phyloP scores from a whole-genome alignment of 53 echinoderm and acorn worm genomes.

The Temnopleurus reevesii region DNA sequence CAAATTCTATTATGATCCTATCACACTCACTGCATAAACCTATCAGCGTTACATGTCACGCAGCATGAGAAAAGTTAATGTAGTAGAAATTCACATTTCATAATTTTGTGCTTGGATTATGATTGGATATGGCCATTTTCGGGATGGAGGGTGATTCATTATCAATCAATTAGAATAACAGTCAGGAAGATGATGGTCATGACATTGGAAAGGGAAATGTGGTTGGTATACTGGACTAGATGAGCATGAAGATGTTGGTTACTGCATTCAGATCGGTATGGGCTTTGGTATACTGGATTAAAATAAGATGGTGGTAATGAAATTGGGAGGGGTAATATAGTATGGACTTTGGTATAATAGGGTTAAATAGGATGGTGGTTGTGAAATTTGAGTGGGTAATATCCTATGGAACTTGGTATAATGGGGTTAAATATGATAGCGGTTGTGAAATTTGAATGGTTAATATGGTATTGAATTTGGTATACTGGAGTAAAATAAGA shows the following conservation, averaged over 20 bases:
- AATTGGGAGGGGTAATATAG: not conserved
- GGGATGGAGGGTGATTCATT: not conserved
- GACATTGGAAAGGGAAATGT: not conserved
- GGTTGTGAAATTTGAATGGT: too few relatives aligned
- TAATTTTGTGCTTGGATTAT: not conserved
- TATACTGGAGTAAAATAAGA: too few relatives aligned
- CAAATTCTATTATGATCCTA: too few relatives aligned
- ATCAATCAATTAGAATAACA: not conserved
- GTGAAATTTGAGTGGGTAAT: not conserved
- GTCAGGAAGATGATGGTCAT: not conserved
- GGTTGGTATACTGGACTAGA: not conserved
- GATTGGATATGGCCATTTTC: not conserved
- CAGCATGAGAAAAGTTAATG: not conserved
- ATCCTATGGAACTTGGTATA: too few relatives aligned
- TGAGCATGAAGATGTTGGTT: not conserved
- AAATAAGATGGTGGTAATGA: too few relatives aligned
- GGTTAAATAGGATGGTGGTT: not conserved
- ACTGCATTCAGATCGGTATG: not conserved
- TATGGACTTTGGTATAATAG: not conserved
- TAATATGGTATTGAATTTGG: too few relatives aligned
- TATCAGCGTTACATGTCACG: not conserved
- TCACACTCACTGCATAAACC: too few relatives aligned
- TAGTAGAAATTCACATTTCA: conserved; percentile 11
- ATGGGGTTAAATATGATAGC: too few relatives aligned
- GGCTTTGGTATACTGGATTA: too few relatives aligned